Conservation (phyloP, 2,113 vertebrate species). For the Tenebrosternarchus preto region DNA sequence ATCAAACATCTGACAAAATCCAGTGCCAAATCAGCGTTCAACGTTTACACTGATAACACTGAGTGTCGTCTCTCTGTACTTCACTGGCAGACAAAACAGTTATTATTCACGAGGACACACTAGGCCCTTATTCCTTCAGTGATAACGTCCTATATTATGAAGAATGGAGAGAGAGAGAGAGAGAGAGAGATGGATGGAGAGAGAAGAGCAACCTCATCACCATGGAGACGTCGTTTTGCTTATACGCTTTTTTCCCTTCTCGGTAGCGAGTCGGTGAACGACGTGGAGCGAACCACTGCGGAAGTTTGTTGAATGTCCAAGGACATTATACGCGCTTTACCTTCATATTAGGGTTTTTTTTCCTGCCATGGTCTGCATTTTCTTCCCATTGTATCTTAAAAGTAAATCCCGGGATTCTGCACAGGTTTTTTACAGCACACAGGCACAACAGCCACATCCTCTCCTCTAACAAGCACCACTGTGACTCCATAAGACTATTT, state of each 20-base stretch:
- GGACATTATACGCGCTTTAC: neutral
- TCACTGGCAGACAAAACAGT: slow-evolving; percentile 26
- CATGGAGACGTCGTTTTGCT: slow-evolving; percentile 26
- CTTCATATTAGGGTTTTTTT: neutral
- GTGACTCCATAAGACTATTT: no score
- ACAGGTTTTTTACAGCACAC: neutral
- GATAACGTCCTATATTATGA: slow-evolving; percentile 46
- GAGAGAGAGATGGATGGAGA: neutral
- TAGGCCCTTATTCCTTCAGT: slow-evolving; percentile 39
- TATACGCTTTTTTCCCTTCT: slow-evolving; percentile 21
- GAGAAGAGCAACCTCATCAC: slow-evolving; percentile 20
- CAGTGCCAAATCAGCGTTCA: slow-evolving; percentile 8
- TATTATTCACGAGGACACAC: slow-evolving; percentile 46
- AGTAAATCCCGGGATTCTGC: neutral
- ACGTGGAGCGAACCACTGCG: neutral
- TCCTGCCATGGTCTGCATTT: neutral
- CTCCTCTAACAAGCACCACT: no score
- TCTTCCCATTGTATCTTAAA: neutral
- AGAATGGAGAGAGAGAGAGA: slow-evolving; percentile 4
- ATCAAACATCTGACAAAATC: neutral
- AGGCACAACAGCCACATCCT: neutral
- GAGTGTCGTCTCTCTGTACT: neutral
- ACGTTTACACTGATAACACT: slow-evolving; percentile 18
- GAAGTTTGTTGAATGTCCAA: slow-evolving; percentile 18
- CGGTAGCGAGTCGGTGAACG: neutral